Percentiles rank a stretch among this genome's conserved stretches.
Conservation (phyloP, 2,113 vertebrate genomes). For the Odocoileus virginianus region DNA sequence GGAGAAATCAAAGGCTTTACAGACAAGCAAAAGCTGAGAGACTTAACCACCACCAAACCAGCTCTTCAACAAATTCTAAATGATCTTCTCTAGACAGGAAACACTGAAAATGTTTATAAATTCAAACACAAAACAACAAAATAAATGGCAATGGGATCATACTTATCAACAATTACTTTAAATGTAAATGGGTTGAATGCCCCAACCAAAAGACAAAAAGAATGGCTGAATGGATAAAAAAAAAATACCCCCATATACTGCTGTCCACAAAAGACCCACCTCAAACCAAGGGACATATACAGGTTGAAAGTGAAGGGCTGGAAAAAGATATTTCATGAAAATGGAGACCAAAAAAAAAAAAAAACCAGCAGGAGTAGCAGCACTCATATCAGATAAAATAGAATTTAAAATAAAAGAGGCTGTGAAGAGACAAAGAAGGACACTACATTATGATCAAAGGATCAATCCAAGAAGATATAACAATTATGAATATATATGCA, state of each 20-base stretch:
- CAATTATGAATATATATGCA: neutral
- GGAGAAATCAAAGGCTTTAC: neutral
- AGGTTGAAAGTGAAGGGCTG: neutral
- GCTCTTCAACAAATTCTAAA: neutral
- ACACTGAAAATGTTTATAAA: neutral
- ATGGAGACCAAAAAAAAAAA: neutral
- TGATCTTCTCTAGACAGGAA: neutral
- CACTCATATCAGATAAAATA: neutral
- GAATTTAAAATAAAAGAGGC: neutral
- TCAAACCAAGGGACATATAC: fast-evolving
- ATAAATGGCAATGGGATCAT: neutral
- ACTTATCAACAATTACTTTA: neutral
- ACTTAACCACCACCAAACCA: neutral
- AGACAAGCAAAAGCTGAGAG: neutral
- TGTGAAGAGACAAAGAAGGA: neutral
- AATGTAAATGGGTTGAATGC: neutral
- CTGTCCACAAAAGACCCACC: neutral
- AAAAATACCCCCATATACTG: neutral
- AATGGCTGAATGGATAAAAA: neutral
- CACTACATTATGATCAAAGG: neutral
- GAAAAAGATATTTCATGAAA: neutral
- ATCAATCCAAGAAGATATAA: neutral
- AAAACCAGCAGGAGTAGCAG: neutral
- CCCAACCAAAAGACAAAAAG: neutral
- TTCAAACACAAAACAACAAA: neutral